Evolutionary conservation across 1,140 invertebrate species (phyloP), one percentile per base, ranked within the genome.

Genomic region (Cotesia vestalis): DNA sequence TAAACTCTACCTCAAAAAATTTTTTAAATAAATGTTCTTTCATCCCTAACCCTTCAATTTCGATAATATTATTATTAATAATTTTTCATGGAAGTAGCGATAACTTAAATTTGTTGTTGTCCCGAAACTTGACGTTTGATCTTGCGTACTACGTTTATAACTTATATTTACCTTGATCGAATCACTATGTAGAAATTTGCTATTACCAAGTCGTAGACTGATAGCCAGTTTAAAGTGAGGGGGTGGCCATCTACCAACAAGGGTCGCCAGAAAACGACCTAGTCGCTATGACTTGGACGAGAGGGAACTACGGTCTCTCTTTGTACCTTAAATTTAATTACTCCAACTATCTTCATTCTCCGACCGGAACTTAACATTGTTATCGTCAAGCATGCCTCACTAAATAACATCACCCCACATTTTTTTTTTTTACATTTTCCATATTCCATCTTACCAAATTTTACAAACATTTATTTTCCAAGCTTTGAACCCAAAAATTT

Each of bases 241-340:
- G 46, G 17, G 40, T 46, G 5, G 40, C 40, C 40, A 46, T 46
- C 40, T 5, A 11, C 40, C 40, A 36, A 8, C 35, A 60, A 40
- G 6, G 61, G 60, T 38, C 12, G 59, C 14, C 9, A 27, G 46
- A 66, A 38, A 57, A 46, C 51, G 63, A 57, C 8, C 36, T 35
- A 69, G 52, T 55, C 52, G 57, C 12, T 38, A 27, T 27, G 57
- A 63, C 17, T 34, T 34, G 36, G 66, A 68, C 59, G 35, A 27
- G 17, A 52, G 68, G 62, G 75, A 75, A 59, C 76, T 76, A 78
- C 77, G 78, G 40, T 76, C 76, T 80, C 81, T 84, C 83, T 84
- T 85, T 84, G 83, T 84, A 80, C 78, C 79, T 78, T 79, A 81
- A 85, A 85, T 85, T 84, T 81, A 78, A 84, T 85, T 85, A 84